Evolutionary conservation across 2,113 vertebrate genomes (phyloP), one percentile per base, ranked within the genome.

Genomic region (Rhinolophus sinicus): DNA sequence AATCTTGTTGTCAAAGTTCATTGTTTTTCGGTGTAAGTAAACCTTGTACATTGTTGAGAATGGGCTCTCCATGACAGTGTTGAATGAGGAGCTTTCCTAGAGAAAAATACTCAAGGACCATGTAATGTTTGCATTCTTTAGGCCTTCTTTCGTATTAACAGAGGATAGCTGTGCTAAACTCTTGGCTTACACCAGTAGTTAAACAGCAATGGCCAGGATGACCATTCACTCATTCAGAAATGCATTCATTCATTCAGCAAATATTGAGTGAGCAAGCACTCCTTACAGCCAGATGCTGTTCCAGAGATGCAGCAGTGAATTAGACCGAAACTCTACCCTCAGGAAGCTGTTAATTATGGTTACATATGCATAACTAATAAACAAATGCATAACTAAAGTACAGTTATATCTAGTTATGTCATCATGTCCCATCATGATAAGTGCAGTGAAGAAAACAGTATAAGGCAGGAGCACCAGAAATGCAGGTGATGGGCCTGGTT

Each of bases 251-350:
- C 76, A 84, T 50, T 77, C 62, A 47, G 50, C 70, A 67, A 69
- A 62, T 67, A 87, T 0, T 16, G 5, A n/a, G 8, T 3, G 22
- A 65, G 3, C 9, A 1, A 65, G 2, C 9, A 1, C 52, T 33
- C 52, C 30, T 11, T 38, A 2, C 16, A 11, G 33, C 18, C 62
- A 52, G 40, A n/a, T 33, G 22, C 30, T 84, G 8, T 54, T 18
- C 35, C 40, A 82, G 33, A 16, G 24, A 47, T 33, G 8, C 8
- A 83, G 28, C n/a, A 54, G 26, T 78, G 54, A 77, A 60, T 38
- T 47, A 65, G 28, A 54, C 30, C 44, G n/a, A 73, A 90, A 81
- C 14, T 16, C 50, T 72, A 58, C 18, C 65, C 33, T 62, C 11
- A 11, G 26, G 30, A 47, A 76, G 15, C 47, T 85, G 8, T 54